Evolutionary conservation across 2,888 invertebrate genomes (phyloP).

Genomic region (Lasioglossum lativentre): DNA sequence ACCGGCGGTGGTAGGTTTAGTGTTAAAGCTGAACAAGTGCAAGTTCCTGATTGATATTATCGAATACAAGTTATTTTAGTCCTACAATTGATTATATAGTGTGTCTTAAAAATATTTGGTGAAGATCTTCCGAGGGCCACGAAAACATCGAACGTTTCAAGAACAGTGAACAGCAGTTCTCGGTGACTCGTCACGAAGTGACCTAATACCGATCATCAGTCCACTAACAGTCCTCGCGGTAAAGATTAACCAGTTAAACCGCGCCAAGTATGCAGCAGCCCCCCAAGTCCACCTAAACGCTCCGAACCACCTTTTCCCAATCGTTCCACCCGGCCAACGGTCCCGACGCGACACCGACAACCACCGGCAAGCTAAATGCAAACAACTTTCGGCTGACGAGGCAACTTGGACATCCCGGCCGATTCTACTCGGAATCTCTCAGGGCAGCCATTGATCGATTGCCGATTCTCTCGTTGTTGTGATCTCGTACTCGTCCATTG

Average conservation of each 20-base stretch:
- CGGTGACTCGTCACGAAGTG: slow-evolving; percentile 1
- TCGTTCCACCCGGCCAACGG: slow-evolving; percentile 81
- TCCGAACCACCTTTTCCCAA: slow-evolving; percentile 23
- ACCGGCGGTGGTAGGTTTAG: too few relatives aligned
- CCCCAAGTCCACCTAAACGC: not conserved
- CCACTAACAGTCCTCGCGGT: slow-evolving; percentile 18
- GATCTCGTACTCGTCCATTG: slow-evolving; percentile 69
- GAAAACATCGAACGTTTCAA: not conserved
- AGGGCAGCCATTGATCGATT: slow-evolving; percentile 63
- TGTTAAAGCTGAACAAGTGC: too few relatives aligned
- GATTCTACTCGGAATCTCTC: slow-evolving; percentile 53
- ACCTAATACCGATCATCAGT: slow-evolving; percentile 9
- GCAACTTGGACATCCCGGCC: slow-evolving; percentile 68
- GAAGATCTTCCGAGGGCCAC: too few relatives aligned
- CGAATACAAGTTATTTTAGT: too few relatives aligned
- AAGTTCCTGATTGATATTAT: too few relatives aligned
- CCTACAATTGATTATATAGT: too few relatives aligned
- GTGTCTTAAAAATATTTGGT: not conserved
- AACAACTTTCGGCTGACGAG: slow-evolving; percentile 64
- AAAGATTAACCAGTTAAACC: not conserved
- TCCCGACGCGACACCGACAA: slow-evolving; percentile 83
- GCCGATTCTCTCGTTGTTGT: slow-evolving; percentile 74
- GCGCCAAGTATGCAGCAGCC: slow-evolving; percentile 26
- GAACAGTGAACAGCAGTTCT: not conserved
- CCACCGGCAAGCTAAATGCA: slow-evolving; percentile 70